Evolutionary conservation across 2,888 invertebrate species (phyloP), one percentile per base, ranked within the genome.

Genomic region (Poecilus cupreus): DNA sequence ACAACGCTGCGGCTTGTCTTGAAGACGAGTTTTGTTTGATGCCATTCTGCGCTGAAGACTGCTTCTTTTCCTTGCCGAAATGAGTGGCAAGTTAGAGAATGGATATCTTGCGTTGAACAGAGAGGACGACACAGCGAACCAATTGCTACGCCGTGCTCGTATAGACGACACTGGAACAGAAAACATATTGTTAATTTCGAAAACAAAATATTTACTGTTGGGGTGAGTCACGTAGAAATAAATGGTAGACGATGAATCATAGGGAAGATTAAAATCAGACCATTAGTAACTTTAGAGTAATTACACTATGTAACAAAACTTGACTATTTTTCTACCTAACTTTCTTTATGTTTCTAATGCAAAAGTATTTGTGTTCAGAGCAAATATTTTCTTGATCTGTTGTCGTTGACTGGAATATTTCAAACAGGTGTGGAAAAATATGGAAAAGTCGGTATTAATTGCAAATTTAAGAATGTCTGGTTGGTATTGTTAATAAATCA

Each of bases 111-210:
- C 24, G 90, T 89, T 16, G 90, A 87, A 86, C 94, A 94, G 13
- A 94, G 86, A 0, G 92, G 91, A 13, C 89, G 88, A 86, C 94
- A 94, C n/a, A 94, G 87, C 82, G 91, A 92, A 39, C 94, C 94
- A 75, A 92, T 89, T 4, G 92, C 91, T 80, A 89, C 85, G 6
- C 91, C 91, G 82, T 90, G 89, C 80, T 88, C 88, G 86, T 93
- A 91, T 64, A 89, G 88, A 80, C 88, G 88, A 86, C 93, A 93
- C 93, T 93, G 89, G 84, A 90, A 91, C 32, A 32, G n/a, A 32
- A 32, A 32, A 32, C 4, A 32, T 32, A 32, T 32, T 32, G 32
- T 32, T 32, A 0, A 32, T 32, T 8, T 6, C 32, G 8, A 3
- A n/a, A n/a, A n/a, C n/a, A n/a, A n/a, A n/a, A n/a, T n/a, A n/a